Evolutionary conservation across 2,888 invertebrate species (phyloP).

Genomic region (Aradus depressus): DNA sequence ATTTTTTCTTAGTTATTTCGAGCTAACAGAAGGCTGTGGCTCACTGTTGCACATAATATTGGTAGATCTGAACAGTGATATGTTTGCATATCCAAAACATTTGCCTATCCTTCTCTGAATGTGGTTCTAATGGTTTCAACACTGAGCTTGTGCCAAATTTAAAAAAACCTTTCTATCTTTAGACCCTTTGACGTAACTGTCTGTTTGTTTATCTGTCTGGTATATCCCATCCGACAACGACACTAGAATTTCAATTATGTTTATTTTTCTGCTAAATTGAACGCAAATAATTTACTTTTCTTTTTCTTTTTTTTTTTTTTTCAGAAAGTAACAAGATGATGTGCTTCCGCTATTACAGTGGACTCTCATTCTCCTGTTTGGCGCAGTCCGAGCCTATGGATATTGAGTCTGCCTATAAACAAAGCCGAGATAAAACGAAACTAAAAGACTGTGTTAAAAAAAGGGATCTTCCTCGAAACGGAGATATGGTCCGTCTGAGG

Average conservation of each 20-base stretch:
- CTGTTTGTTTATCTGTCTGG: no score
- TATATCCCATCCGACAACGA: no score
- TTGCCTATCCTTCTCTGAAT: no score
- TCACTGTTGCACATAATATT: no score
- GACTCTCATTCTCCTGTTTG: slow-evolving; percentile 50
- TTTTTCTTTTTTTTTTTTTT: slow-evolving; percentile 33
- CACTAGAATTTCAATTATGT: background rate
- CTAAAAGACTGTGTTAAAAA: slow-evolving; percentile 25
- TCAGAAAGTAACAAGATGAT: slow-evolving; percentile 55
- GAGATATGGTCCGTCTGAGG: slow-evolving; percentile 26
- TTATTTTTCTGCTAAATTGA: background rate
- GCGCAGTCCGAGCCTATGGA: slow-evolving; percentile 53
- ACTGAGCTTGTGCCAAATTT: no score
- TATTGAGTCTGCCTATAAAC: slow-evolving; percentile 31
- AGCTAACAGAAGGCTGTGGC: no score
- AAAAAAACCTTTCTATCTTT: no score
- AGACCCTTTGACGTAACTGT: no score
- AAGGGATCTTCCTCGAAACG: slow-evolving; percentile 26
- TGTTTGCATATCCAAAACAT: no score
- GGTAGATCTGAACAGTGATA: no score
- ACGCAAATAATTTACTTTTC: background rate
- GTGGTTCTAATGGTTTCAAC: no score
- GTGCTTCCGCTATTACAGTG: slow-evolving; percentile 59
- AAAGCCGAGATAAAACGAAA: slow-evolving; percentile 23
- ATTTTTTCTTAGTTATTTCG: no score